Base-by-base conservation (phyloP, 1,140 invertebrate genomes). In the Portunus trituberculatus region DNA sequence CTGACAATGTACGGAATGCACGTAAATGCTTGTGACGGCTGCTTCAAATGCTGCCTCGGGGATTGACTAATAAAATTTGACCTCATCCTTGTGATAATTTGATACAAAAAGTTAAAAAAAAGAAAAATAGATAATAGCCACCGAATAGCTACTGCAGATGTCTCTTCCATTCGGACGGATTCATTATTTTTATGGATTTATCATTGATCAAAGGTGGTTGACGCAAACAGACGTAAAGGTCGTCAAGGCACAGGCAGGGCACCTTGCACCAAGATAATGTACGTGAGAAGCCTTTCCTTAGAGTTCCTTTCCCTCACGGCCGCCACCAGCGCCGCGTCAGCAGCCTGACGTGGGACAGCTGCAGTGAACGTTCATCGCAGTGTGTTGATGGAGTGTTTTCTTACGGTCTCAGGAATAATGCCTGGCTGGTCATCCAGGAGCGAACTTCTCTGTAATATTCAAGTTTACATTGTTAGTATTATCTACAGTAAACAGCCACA, bases 1-100 rank as follows among this genome's bases (percentile, higher is more conserved):
- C 90, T 31, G 39, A 29, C 91, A 20, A 31, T 93, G 87, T 90
- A 90, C 29, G 59, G 25, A 87, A 93, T 93, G 92, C 45, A 31
- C 52, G 84, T 52, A 46, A 87, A 93, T 59, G 92, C 84, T 52
- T 45, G 28, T 76, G 67, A 76, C 67, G 67, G 20, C 20, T 76
- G 67, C 20, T n/a, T 12, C 67, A n/a, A 8, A 76, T 76, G 67
- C 67, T 76, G 67, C 67, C 20, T n/a, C n/a, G 6, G 67, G 20
- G 67, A 76, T 76, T 76, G 52, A 76, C 67, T 76, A 76, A 76
- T 76, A 76, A 76, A 76, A 76, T 25, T 76, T n/a, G n/a, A n/a
- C 67, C 67, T n/a, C 67, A 76, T 76, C 67, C 67, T n/a, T n/a
- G 67, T 76, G 20, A 76, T 76, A 76, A 76, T n/a, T 46, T n/a